Evolutionary conservation across 2,113 vertebrate genomes (phyloP), one percentile per base, ranked within the genome.

Genomic region (Oncorhynchus clarkii): DNA sequence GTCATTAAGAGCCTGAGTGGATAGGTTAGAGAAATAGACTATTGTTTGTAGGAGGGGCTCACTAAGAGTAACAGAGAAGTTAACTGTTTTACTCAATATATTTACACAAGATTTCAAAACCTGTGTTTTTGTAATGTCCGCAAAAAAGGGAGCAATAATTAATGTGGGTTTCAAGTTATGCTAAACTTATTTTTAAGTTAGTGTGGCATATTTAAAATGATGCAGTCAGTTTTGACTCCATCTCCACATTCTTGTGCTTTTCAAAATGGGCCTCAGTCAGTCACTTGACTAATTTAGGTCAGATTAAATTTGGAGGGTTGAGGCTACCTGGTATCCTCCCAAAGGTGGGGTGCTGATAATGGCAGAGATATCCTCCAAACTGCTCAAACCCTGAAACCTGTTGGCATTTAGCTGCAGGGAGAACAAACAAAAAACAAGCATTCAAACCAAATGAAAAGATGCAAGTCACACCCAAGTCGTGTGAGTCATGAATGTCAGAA

Each of bases 241-340:
- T 70, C 51, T 22, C 16, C 26, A 24, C 24, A 12, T 45, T 45
- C 39, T 39, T 67, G 54, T n/a, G 9, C 27, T 3, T 73, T 69
- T 71, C 60, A 81, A 84, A 78, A 73, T 27, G 1, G 0, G 64
- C 49, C 8, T 24, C n/a, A n/a, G 27, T 71, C 39, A 45, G 65
- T 62, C 20, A 13, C 8, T 16, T 20, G 51, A 54, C 51, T 27
- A 34, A 34, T 68, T 68, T 34, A 18, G 16, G 67, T n/a, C 67
- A 8, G 60, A 62, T 62, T 48, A 48, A 76, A 78, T 45, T 80
- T 65, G 84, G 60, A 72, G 67, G 72, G 59, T 84, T 70, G 73
- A 80, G 51, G 76, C 92, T 92, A 98, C 96, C 97, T 97, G 96
- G 88, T 94, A 94, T 91, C 93, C 93, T 86, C 89, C 83, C 77